Conservation (phyloP, 2,113 vertebrate genomes). For the Spea multiplicata region DNA sequence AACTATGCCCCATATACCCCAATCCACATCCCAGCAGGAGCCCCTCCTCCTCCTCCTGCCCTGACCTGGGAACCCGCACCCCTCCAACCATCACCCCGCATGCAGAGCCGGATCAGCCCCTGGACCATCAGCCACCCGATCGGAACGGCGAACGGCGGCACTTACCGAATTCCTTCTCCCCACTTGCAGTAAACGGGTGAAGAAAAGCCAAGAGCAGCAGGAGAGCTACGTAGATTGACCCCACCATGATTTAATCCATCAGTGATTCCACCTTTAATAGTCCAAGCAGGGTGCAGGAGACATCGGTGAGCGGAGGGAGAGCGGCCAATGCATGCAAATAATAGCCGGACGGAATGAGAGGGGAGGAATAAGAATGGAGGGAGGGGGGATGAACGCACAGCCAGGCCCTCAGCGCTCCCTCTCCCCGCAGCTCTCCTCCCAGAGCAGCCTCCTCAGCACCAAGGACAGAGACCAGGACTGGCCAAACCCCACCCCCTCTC, state of each 20-base stretch:
- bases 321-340: background rate
- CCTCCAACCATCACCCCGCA: background rate
- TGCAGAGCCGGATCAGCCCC: background rate
- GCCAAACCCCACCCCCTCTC: conserved; percentile 42
- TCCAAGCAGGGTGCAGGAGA: background rate
- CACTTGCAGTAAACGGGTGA: background rate
- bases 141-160: background rate
- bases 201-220: conserved; percentile 8
- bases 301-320: background rate
- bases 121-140: background rate
- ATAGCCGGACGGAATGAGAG: background rate
- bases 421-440: background rate
- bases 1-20: background rate
- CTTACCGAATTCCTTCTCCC: conserved; percentile 33
- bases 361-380: background rate
- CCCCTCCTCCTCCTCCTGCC: conserved; percentile 1
- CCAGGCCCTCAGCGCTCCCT: background rate
- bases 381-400: conserved; percentile 12
- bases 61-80: background rate
- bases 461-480: conserved; percentile 58
- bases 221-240: conserved; percentile 11
- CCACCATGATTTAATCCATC: conserved; percentile 34
- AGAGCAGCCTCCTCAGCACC: conserved; percentile 57
- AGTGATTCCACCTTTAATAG: background rate
- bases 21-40: background rate